These are phyloP conservation scores for Salarias fasciatus DNA, from an alignment of 2,797 vertebrate genomes.

Conservation along the genomic window DNA sequence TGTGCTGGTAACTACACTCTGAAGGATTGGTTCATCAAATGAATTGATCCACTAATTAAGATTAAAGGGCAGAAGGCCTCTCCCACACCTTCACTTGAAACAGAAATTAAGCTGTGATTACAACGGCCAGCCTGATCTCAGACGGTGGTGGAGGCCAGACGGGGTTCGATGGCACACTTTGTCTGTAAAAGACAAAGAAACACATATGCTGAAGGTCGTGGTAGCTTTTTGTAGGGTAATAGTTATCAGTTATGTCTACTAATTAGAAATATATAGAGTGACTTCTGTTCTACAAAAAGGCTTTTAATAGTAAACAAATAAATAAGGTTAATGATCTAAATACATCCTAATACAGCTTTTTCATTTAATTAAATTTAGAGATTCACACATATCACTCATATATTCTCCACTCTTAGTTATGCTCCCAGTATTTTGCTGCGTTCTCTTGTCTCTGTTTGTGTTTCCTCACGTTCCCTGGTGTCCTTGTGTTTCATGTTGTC, in stretches of 20 bases:
- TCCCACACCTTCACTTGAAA: slow-evolving; percentile 4
- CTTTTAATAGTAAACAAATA: neutral
- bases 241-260: no score
- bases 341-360: no score
- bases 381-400: no score
- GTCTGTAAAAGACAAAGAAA: neutral
- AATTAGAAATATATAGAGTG: no score
- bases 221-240: no score
- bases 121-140: slow-evolving; percentile 14
- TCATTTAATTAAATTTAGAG: no score
- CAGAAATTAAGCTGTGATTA: slow-evolving; percentile 6
- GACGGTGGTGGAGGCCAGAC: neutral
- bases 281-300: neutral
- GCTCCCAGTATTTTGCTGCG: no score
- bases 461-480: no score
- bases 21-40: slow-evolving; percentile 15
- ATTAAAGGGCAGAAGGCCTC: slow-evolving; percentile 22
- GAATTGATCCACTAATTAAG: slow-evolving; percentile 22
- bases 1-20: slow-evolving; percentile 2
- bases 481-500: no score
- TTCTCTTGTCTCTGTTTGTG: no score
- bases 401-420: no score
- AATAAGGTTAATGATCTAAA: neutral
- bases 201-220: neutral
- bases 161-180: neutral